A percentile compares a stretch with the other conserved stretches of the same genome.
Conservation (phyloP, 2,113 vertebrate genomes). For the Eulemur rufifrons region DNA sequence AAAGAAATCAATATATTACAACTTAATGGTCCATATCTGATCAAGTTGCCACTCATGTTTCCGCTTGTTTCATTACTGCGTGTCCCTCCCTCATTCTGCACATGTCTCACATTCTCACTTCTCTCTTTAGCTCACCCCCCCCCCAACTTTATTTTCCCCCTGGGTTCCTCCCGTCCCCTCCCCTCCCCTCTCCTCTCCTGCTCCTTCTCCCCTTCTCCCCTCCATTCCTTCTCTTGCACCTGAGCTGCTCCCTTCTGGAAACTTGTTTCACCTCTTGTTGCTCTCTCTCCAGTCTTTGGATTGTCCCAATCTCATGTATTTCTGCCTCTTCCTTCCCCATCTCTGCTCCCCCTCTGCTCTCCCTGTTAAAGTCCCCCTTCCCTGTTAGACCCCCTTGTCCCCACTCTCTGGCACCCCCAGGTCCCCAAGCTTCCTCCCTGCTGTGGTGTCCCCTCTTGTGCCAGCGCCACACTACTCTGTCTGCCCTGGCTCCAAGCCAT, state of each 20-base stretch:
- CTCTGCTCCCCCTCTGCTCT: neutral
- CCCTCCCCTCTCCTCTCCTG: neutral
- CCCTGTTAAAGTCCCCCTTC: neutral
- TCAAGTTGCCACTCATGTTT: neutral
- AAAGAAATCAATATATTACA: neutral
- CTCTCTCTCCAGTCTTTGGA: neutral
- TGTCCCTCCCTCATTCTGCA: neutral
- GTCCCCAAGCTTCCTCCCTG: neutral
- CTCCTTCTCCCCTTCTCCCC: neutral
- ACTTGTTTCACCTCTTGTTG: neutral
- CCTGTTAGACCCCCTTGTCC: neutral
- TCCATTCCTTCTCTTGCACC: neutral
- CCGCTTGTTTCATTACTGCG: neutral
- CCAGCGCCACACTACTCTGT: neutral
- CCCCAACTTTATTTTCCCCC: too few relatives aligned
- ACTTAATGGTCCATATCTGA: neutral
- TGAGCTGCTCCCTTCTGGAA: neutral
- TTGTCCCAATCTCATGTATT: neutral
- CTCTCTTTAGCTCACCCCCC: neutral
- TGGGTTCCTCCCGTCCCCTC: neutral
- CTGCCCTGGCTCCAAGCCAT: neutral
- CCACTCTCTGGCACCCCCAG: neutral
- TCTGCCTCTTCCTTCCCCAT: neutral
- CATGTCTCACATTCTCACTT: neutral
- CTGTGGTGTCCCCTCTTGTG: neutral